phyloP scores from a whole-genome alignment of 2,113 vertebrate species.

The Aspiorhynchus laticeps region DNA sequence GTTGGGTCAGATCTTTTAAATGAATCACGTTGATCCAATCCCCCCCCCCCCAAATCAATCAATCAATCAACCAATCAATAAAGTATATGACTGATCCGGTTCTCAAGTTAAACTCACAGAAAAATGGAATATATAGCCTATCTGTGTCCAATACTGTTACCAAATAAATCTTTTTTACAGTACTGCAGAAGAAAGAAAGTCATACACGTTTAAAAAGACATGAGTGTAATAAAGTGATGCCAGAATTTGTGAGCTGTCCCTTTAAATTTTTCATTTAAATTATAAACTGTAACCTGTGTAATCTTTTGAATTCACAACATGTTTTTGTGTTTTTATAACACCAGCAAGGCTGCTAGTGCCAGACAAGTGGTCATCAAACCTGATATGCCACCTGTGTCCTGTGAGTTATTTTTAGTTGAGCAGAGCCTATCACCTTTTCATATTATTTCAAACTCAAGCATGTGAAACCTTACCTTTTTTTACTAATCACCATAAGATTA shows the following conservation, averaged over 20 bases:
- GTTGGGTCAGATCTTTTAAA: neutral
- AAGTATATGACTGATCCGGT: neutral
- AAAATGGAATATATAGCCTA: too few species aligned
- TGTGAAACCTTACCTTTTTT: neutral
- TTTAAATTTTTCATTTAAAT: neutral
- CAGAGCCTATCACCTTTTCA: conserved; percentile 6
- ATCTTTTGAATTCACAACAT: neutral
- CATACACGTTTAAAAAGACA: neutral
- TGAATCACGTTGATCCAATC: neutral
- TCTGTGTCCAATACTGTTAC: neutral
- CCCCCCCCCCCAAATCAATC: too few species aligned
- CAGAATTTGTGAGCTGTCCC: neutral
- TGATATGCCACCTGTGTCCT: neutral
- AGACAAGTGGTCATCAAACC: neutral
- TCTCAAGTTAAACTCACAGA: neutral
- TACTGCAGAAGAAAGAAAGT: neutral
- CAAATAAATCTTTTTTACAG: too few species aligned
- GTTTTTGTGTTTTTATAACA: neutral
- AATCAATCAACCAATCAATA: too few species aligned
- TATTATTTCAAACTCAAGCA: neutral
- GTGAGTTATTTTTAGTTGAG: conserved; percentile 19
- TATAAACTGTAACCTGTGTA: neutral
- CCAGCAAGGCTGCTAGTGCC: neutral
- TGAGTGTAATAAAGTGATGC: neutral
- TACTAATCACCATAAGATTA: neutral